phyloP scores from a whole-genome alignment of 2,113 vertebrate genomes.

The Chlamydotis undulata region DNA sequence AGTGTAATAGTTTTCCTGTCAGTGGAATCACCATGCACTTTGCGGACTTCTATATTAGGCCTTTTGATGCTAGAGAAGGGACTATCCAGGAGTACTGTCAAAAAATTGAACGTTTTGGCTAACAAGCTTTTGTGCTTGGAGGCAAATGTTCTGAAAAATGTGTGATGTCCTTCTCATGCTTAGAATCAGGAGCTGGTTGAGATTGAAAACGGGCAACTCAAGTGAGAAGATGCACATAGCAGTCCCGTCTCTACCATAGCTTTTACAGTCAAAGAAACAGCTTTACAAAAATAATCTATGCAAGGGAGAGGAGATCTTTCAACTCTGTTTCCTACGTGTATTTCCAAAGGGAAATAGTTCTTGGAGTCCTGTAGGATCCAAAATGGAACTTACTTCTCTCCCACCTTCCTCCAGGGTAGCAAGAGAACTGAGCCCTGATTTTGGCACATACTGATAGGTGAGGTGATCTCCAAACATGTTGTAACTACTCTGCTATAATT shows the following conservation, averaged over 20 bases:
- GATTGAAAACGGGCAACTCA: not conserved
- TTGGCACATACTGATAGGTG: not conserved
- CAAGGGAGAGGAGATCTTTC: not conserved
- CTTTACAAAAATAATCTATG: not conserved
- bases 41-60: not conserved
- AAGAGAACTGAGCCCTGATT: not conserved
- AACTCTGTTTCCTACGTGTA: not conserved
- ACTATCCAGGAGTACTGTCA: not conserved
- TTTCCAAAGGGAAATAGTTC: not conserved
- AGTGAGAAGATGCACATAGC: not conserved
- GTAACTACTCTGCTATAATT: conserved; percentile 44
- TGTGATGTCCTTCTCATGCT: not conserved
- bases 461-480: conserved; percentile 31
- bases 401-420: not conserved
- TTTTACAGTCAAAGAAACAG: not conserved
- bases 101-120: not conserved
- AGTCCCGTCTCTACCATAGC: not conserved
- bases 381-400: not conserved
- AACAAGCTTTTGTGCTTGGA: not conserved
- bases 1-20: not conserved
- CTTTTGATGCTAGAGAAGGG: not conserved
- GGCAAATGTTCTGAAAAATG: not conserved
- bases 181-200: not conserved
- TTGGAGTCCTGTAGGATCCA: not conserved
- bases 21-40: not conserved